Conservation (phyloP, 1,140 invertebrate species). For the Acromyrmex echinatior region DNA sequence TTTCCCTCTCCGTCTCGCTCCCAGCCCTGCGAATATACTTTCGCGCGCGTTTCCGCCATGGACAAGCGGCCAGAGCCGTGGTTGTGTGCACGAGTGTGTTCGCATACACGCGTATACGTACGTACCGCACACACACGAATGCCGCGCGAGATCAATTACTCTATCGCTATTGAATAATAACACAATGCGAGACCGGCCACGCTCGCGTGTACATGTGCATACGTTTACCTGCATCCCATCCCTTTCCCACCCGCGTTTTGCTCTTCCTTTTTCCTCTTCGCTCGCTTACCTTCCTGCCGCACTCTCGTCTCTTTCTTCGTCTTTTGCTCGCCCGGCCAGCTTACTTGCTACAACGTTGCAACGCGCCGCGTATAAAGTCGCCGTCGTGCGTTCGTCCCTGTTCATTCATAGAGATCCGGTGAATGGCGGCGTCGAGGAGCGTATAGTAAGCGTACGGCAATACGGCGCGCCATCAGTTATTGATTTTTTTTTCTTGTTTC, state of each 20-base stretch:
- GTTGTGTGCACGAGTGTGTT: background rate
- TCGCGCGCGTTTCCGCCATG: slow-evolving; percentile 27
- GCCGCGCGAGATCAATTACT: slow-evolving; percentile 83
- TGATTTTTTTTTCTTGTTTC: slow-evolving; percentile 11
- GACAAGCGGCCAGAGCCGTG: background rate
- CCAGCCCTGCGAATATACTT: slow-evolving; percentile 1
- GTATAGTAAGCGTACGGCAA: slow-evolving; percentile 71
- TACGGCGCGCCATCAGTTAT: slow-evolving; percentile 19
- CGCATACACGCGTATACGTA: background rate
- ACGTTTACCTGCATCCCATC: slow-evolving; percentile 66
- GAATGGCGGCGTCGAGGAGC: slow-evolving; percentile 82
- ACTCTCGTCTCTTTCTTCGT: slow-evolving; percentile 62
- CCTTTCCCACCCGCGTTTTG: slow-evolving; percentile 68
- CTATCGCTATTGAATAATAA: slow-evolving; percentile 84
- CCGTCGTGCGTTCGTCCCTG: slow-evolving; percentile 82
- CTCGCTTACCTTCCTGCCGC: slow-evolving; percentile 6
- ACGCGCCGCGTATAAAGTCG: slow-evolving; percentile 82
- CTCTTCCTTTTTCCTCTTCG: slow-evolving; percentile 65
- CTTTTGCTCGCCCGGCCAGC: slow-evolving; percentile 52
- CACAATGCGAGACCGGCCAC: slow-evolving; percentile 64
- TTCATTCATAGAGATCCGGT: slow-evolving; percentile 85
- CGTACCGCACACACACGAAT: slow-evolving; percentile 20
- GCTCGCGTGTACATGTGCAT: slow-evolving; percentile 57
- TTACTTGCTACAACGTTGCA: slow-evolving; percentile 61
- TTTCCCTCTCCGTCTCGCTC: slow-evolving; percentile 39